phyloP scores from a whole-genome alignment of 2,888 invertebrate species.

The Pollenia amentaria region DNA sequence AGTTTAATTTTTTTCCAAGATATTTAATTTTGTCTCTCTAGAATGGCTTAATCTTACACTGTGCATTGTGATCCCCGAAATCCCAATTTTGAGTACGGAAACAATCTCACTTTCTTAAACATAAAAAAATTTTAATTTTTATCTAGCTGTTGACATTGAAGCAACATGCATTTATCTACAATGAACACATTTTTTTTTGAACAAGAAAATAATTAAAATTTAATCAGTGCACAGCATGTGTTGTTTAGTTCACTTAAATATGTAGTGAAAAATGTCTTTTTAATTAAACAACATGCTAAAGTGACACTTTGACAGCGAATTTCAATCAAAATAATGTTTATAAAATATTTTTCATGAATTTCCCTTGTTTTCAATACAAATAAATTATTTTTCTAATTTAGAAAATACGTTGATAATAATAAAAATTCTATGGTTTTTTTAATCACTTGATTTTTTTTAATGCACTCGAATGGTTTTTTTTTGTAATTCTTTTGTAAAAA shows the following conservation, averaged over 20 bases:
- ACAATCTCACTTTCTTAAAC: no score
- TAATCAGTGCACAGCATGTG: conserved; percentile 31
- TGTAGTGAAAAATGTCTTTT: conserved; percentile 60
- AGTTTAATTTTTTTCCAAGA: no score
- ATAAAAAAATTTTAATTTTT: not conserved
- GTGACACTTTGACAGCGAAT: conserved; percentile 64
- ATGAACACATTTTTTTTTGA: not conserved
- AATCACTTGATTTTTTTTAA: not conserved
- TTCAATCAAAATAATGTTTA: conserved; percentile 65
- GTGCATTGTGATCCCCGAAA: no score
- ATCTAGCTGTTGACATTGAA: no score
- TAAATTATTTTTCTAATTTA: not conserved
- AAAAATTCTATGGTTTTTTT: not conserved
- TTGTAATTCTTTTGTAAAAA: no score
- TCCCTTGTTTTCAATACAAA: conserved; percentile 18
- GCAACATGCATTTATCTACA: no score
- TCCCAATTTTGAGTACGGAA: no score
- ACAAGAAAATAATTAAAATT: conserved; percentile 36
- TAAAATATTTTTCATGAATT: conserved; percentile 38
- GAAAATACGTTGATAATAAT: not conserved
- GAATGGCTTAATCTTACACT: no score
- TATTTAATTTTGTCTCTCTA: no score
- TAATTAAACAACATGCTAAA: conserved; percentile 65
- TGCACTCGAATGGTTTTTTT: not conserved
- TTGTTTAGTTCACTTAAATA: conserved; percentile 43